Conservation (phyloP, 2,888 invertebrate species). For the Ashinkailepas kermadecensis region DNA sequence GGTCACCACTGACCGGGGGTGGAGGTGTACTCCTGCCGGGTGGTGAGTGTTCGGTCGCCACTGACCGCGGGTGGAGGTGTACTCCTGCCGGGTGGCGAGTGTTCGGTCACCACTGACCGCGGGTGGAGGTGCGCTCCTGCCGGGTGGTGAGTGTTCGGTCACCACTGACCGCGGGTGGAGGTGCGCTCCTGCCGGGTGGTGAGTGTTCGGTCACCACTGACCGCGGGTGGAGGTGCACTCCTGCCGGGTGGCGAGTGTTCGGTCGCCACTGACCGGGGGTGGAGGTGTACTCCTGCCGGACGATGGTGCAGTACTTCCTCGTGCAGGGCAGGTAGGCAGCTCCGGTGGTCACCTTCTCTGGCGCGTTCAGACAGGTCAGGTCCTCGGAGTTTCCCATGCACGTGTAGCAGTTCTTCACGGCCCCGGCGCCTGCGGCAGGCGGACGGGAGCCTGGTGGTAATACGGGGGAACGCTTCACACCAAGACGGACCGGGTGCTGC, state of each 20-base stretch:
- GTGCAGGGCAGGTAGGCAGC: slow-evolving; percentile 1
- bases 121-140: not conserved
- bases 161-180: too few species aligned
- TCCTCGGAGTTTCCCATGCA: not conserved
- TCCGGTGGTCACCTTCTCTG: not conserved
- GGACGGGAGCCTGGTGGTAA: too few species aligned
- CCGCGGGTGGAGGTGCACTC: not conserved
- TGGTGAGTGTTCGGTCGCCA: too few species aligned
- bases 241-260: not conserved
- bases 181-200: not conserved
- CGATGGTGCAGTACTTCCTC: not conserved
- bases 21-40: not conserved
- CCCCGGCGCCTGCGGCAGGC: not conserved
- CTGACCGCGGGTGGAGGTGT: not conserved
- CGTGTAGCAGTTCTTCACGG: slow-evolving; percentile 3
- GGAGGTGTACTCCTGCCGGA: not conserved
- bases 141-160: not conserved
- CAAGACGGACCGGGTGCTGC: too few species aligned
- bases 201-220: not conserved
- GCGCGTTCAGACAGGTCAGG: not conserved
- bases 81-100: not conserved
- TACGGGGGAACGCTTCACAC: too few species aligned
- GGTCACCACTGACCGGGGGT: too few species aligned
- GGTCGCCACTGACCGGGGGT: not conserved
- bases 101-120: not conserved